phyloP scores from a whole-genome alignment of 2,888 invertebrate species.

The Drosophila rubida region DNA sequence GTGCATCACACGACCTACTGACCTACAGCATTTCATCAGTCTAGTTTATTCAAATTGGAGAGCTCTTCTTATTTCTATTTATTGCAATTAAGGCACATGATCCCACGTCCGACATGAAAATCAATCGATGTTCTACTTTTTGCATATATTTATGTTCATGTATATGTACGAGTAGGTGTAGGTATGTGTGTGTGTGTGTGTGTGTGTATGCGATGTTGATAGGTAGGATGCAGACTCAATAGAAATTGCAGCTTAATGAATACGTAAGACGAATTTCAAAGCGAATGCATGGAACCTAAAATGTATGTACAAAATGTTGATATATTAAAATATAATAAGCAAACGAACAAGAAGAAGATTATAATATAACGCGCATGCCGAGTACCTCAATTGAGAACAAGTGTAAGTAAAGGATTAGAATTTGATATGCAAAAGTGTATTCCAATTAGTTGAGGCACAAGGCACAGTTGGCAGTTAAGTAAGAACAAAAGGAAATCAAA shows the following conservation, averaged over 20 bases:
- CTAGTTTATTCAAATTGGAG: not conserved
- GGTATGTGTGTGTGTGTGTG: conserved; percentile 6
- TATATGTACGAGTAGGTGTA: conserved; percentile 21
- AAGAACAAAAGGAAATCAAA: conserved; percentile 16
- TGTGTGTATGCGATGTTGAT: conserved; percentile 29
- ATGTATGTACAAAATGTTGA: conserved; percentile 72
- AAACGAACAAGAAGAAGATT: conserved; percentile 1
- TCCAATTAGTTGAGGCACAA: conserved; percentile 2
- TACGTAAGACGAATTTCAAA: conserved; percentile 45
- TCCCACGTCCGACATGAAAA: conserved; percentile 16
- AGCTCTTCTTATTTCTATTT: conserved; percentile 13
- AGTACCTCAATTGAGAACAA: not conserved
- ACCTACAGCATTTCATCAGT: conserved; percentile 8
- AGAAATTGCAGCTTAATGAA: conserved; percentile 27
- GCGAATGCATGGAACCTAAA: conserved; percentile 38
- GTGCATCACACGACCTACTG: conserved; percentile 16
- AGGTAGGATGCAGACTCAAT: conserved; percentile 37
- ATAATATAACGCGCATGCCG: not conserved
- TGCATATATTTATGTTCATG: conserved; percentile 17
- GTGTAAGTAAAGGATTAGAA: not conserved
- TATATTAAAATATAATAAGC: conserved; percentile 9
- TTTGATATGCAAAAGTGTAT: not conserved
- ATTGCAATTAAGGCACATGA: conserved; percentile 7
- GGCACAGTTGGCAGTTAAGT: conserved; percentile 6
- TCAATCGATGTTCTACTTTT: conserved; percentile 19